These are phyloP conservation scores for Sinella curviseta DNA, from an alignment of 1,140 invertebrate genomes.

Conservation along the genomic window DNA sequence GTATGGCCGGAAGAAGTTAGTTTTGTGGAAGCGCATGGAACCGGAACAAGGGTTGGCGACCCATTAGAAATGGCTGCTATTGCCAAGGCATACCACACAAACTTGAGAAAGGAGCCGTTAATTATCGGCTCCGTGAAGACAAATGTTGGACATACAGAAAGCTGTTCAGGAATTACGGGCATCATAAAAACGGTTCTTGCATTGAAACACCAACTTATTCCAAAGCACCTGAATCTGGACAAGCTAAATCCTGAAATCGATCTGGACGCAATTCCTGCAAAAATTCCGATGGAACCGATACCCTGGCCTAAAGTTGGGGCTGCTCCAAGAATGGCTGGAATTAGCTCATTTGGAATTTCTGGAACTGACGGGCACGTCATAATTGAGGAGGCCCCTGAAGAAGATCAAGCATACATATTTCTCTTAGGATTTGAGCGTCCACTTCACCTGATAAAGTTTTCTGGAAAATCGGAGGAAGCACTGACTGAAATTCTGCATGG, in stretches of 20 bases:
- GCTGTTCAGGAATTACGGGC: background rate
- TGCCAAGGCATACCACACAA: background rate
- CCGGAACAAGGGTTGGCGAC: background rate
- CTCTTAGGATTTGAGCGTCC: background rate
- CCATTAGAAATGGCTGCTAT: background rate
- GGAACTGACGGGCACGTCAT: constrained; percentile 42
- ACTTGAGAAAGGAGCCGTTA: background rate
- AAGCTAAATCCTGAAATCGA: background rate
- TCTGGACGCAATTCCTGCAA: background rate
- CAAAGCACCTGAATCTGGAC: background rate
- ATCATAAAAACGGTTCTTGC: background rate
- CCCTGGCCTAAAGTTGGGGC: background rate
- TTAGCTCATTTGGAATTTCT: constrained; percentile 42
- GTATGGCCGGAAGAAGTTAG: background rate
- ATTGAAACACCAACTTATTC: background rate
- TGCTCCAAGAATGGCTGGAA: background rate
- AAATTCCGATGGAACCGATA: background rate
- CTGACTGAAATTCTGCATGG: background rate
- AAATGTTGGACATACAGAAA: background rate
- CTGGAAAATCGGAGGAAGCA: constrained; percentile 30
- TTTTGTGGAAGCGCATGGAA: background rate
- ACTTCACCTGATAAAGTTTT: constrained; percentile 27
- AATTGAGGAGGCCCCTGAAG: constrained; percentile 33
- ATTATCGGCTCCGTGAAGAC: background rate
- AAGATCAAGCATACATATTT: background rate